These are phyloP conservation scores for Lepidochrysops patricia DNA, from an alignment of 2,888 invertebrate genomes.

Conservation along the genomic window DNA sequence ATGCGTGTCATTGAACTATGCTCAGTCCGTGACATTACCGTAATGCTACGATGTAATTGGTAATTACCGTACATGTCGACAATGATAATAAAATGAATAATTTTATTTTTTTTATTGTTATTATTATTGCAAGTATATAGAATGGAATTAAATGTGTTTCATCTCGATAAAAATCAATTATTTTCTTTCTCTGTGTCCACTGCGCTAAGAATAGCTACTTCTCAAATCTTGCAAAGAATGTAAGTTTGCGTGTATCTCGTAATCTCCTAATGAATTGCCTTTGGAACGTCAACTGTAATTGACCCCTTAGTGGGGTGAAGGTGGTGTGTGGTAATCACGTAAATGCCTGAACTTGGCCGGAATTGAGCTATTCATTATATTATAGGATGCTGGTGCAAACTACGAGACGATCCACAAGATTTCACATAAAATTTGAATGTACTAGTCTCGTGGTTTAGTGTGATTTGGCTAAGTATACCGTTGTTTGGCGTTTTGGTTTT, in stretches of 20 bases:
- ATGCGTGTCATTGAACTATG: constrained; percentile 11
- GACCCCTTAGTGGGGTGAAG: constrained; percentile 33
- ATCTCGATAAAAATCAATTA: not conserved
- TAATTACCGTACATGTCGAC: not conserved
- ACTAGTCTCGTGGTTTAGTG: too few relatives aligned
- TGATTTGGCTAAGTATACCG: too few relatives aligned
- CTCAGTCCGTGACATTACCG: constrained; percentile 7
- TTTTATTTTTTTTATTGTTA: not conserved
- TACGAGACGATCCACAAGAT: too few relatives aligned
- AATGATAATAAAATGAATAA: not conserved
- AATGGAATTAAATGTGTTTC: not conserved
- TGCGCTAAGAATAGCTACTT: too few relatives aligned
- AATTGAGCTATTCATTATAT: constrained; percentile 31
- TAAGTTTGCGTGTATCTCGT: not conserved
- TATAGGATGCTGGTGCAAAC: not conserved
- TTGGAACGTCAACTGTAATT: not conserved
- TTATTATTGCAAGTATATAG: not conserved
- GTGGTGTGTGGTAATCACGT: constrained; percentile 35
- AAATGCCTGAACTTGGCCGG: constrained; percentile 55
- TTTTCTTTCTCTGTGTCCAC: too few relatives aligned
- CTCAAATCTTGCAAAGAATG: too few relatives aligned
- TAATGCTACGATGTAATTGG: constrained; percentile 7
- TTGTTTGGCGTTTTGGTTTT: too few relatives aligned
- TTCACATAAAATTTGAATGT: too few relatives aligned
- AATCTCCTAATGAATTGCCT: not conserved